These are phyloP conservation scores for Umimayanthus chanpuru DNA, from an alignment of 92 coral and sea anemone species.

Conservation along the genomic window DNA sequence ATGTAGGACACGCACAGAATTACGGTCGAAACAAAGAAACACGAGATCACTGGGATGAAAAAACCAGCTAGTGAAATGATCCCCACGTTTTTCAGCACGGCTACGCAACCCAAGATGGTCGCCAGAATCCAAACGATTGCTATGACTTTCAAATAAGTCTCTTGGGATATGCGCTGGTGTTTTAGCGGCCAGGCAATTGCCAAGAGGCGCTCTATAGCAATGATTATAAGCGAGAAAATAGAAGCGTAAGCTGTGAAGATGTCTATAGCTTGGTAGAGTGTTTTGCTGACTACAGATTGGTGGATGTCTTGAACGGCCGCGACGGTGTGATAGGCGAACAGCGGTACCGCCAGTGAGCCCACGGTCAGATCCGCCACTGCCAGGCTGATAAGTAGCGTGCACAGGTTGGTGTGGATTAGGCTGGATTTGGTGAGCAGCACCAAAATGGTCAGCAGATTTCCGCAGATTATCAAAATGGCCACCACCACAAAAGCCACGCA, in stretches of 20 bases:
- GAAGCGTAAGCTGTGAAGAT: constrained; percentile 34
- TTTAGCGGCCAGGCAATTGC: constrained; percentile 15
- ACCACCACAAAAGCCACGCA: constrained; percentile 23
- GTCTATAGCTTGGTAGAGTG: constrained; percentile 21
- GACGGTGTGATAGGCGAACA: constrained; percentile 15
- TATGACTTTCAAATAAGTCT: constrained; percentile 23
- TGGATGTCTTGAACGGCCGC: background rate
- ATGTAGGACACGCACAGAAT: constrained; percentile 27
- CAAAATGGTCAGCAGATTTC: constrained; percentile 31
- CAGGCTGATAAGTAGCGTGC: constrained; percentile 24
- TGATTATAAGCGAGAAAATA: constrained; percentile 30
- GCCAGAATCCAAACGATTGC: constrained; percentile 32
- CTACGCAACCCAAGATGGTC: constrained; percentile 21
- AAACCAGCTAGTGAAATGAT: constrained; percentile 1
- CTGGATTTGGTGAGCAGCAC: constrained; percentile 38
- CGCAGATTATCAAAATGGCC: constrained; percentile 29
- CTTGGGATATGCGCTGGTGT: constrained; percentile 6
- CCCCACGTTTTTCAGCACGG: constrained; percentile 18
- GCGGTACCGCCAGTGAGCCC: constrained; percentile 37
- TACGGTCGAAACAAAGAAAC: constrained; percentile 11
- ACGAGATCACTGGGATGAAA: constrained; percentile 24
- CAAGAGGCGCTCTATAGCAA: constrained; percentile 27
- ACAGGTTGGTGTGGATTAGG: constrained; percentile 26
- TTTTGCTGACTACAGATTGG: background rate
- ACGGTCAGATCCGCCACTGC: constrained; percentile 39